Base-by-base conservation (phyloP, 1,140 invertebrate species). In the Drosophila ambigua region DNA sequence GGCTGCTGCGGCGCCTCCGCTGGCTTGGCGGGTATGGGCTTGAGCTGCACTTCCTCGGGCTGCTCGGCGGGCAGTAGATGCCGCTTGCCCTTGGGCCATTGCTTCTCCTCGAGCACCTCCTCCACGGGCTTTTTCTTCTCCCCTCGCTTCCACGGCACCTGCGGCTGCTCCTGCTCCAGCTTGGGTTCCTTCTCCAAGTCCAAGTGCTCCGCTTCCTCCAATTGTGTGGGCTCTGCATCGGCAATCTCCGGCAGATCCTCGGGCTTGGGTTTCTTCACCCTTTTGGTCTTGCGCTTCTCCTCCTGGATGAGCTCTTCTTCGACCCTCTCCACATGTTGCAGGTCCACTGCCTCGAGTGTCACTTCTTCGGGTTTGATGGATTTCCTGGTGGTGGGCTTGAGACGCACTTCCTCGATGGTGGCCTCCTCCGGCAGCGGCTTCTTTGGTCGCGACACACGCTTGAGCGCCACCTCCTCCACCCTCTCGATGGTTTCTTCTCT, bases 261-360 rank as follows among this genome's bases (percentile, higher is more conserved):
- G 7, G 76, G 65, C 39, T 90, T 83, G 5, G 89, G 84, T 51
- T 91, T 92, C 49, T 89, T 90, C 0, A 90, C 77, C 63, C 71
- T 89, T 16, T 87, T 84, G 0, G 78, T 76, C 8, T 91, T 79
- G 4, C 91, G 75, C 35, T 87, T 77, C 72, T 90, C 80, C 64
- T 89, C 90, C n/a, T 79, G 76, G 5, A 83, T 62, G 41, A 90
- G 54, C 66, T 89, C 73, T 60, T 93, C 91, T 64, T 92, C 92
- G 23, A 82, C 82, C 67, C 67, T 79, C 72, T 91, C 80, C 6
- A 93, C 92, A 26, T 93, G 93, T 64, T 94, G 93, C 13, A 94
- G 73, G 24, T 91, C 83, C 24, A 93, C 81, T 59, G 92, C 90
- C 90, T 94, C 93, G 0, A 92, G 81, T 73, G 91, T 88, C 1